phyloP scores from a whole-genome alignment of 1,140 invertebrate genomes.

The Sarcophaga peregrina region DNA sequence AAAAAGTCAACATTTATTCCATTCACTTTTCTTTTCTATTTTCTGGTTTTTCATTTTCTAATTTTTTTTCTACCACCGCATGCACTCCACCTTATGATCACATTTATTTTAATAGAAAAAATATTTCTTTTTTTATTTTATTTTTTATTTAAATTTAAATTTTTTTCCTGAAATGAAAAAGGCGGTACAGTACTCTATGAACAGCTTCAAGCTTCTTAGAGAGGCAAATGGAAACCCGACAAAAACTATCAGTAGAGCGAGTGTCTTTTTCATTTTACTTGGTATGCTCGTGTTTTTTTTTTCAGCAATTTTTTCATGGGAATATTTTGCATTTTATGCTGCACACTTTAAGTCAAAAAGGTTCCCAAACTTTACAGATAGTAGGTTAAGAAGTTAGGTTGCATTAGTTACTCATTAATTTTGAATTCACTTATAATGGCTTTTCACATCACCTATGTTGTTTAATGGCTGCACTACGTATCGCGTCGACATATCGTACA shows the following conservation, averaged over 20 bases:
- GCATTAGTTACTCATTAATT: too few relatives aligned
- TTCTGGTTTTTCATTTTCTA: not conserved
- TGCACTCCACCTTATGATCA: not conserved
- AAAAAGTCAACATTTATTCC: not conserved
- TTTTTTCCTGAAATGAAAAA: not conserved
- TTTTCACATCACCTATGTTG: too few relatives aligned
- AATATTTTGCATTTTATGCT: not conserved
- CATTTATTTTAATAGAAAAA: slow-evolving; percentile 16
- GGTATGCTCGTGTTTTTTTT: not conserved
- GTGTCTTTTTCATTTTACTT: not conserved
- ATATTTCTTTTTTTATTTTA: not conserved
- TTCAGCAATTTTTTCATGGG: not conserved
- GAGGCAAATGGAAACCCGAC: too few relatives aligned
- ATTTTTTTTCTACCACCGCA: not conserved
- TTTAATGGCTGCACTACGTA: too few relatives aligned
- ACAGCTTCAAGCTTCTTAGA: not conserved
- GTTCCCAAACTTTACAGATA: too few relatives aligned
- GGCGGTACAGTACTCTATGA: too few relatives aligned
- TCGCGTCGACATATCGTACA: too few relatives aligned
- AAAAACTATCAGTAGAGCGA: not conserved
- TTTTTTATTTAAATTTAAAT: not conserved
- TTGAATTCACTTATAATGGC: too few relatives aligned
- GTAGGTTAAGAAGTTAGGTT: too few relatives aligned
- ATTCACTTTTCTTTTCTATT: not conserved
- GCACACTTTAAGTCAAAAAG: too few relatives aligned